A percentile compares a stretch with the other conserved stretches of the same genome.
These are phyloP conservation scores for Cosmopolites sordidus DNA, from an alignment of 2,888 invertebrate genomes.

Conservation along the genomic window DNA sequence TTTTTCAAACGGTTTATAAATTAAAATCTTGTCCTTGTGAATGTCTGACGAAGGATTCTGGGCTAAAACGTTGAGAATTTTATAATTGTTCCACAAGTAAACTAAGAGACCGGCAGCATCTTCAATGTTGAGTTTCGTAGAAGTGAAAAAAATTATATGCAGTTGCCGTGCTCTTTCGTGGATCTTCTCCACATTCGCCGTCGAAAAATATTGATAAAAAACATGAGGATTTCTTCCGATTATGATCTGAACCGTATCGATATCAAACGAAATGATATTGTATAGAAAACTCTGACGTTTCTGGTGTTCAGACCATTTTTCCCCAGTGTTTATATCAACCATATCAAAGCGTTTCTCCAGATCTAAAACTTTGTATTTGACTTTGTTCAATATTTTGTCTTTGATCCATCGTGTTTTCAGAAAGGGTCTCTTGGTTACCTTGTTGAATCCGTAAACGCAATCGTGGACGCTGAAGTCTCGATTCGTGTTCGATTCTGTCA, in stretches of 20 bases:
- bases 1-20: slow-evolving; percentile 13
- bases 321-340: too few relatives aligned
- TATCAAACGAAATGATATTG: neutral
- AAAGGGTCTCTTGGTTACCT: too few relatives aligned
- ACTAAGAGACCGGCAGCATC: neutral
- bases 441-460: too few relatives aligned
- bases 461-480: too few relatives aligned
- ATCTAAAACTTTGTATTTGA: too few relatives aligned
- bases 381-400: too few relatives aligned
- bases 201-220: slow-evolving; percentile 2
- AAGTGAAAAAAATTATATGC: neutral
- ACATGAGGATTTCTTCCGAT: neutral
- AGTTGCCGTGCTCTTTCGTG: neutral
- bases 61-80: slow-evolving; percentile 16
- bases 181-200: neutral
- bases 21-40: neutral
- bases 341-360: too few relatives aligned
- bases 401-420: too few relatives aligned
- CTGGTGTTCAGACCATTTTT: neutral
- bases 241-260: neutral
- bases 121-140: neutral
- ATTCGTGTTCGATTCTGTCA: too few relatives aligned
- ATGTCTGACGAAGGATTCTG: slow-evolving; percentile 1
- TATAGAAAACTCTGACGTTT: neutral
- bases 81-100: slow-evolving; percentile 14